Evolutionary conservation across 2,797 vertebrate genomes (phyloP), one percentile per base, ranked within the genome.

Genomic region (Scolopax bukidnonensis): DNA sequence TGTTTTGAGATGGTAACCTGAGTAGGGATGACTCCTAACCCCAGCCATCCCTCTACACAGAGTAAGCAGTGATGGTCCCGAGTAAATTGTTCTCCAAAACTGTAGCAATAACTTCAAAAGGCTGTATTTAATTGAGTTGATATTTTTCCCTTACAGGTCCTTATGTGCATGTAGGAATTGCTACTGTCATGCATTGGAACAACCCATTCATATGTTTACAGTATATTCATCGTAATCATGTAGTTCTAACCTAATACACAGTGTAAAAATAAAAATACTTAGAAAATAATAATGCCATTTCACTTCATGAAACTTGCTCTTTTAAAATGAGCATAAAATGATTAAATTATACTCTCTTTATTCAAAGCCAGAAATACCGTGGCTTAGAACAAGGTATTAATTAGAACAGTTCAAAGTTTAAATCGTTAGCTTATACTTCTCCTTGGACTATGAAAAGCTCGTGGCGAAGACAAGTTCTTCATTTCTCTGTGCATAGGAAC

Each of bases 301-400:
- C 87, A 97, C 93, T 97, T 97, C 90, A 97, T 95, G 95, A 97
- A 97, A 97, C 93, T 89, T 94, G 97, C 93, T 97, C 97, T 73
- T 95, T 96, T 96, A 97, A 98, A 98, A 96, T 71, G 96, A 97
- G 97, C 82, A 93, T 73, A 50, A 96, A 93, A 74, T 87, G 61
- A 96, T 98, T 98, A 97, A 96, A 96, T 97, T 97, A 97, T 76
- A 93, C 67, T 76, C 54, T 93, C 81, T 83, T 90, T 81, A 86
- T 92, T 93, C 93, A 91, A 68, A 97, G 91, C 90, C 90, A 89
- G 85, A 94, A 95, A 54, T 51, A 50, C 60, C 12, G 12, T 74
- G 89, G 89, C 93, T 96, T 93, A 59, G 76, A 96, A 93, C 73
- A 96, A 84, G 92, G 56, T 89, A 88, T 70, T 84, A 93, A 93